Percentiles rank a stretch among this genome's conserved stretches.
phyloP scores from a whole-genome alignment of 2,113 vertebrate genomes.

The Odocoileus virginianus region DNA sequence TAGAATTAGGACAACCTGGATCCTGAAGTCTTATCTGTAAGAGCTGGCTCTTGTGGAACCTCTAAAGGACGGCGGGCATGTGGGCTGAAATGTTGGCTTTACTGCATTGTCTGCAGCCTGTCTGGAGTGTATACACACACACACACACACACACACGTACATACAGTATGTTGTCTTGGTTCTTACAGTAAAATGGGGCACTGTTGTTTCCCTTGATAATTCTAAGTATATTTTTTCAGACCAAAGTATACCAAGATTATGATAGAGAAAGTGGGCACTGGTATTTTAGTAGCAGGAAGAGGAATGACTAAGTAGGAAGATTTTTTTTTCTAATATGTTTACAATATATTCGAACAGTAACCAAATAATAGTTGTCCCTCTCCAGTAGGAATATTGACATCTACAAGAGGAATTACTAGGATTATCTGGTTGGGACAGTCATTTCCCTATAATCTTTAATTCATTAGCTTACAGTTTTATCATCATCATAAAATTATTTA shows the following conservation, averaged over 20 bases:
- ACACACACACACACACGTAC: neutral
- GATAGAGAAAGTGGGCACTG: neutral
- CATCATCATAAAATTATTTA: conserved; percentile 13
- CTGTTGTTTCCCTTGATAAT: neutral
- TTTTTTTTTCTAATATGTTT: neutral
- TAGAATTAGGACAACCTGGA: neutral
- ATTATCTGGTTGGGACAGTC: neutral
- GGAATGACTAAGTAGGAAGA: neutral
- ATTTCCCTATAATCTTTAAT: neutral
- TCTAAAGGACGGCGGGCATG: neutral
- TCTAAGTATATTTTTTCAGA: neutral
- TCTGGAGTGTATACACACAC: neutral
- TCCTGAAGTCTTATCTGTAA: neutral
- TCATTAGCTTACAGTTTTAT: conserved; percentile 13
- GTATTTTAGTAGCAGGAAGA: neutral
- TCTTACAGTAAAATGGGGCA: neutral
- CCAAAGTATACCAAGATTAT: neutral
- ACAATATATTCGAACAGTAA: conserved; percentile 1
- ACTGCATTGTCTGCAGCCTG: neutral
- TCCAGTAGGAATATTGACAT: neutral
- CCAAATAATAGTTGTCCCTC: conserved; percentile 13
- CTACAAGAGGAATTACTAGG: neutral
- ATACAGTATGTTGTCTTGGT: neutral
- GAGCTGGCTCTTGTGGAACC: neutral
- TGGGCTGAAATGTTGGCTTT: neutral